Conservation (phyloP, 2,797 vertebrate species). For the Acanthopagrus latus region DNA sequence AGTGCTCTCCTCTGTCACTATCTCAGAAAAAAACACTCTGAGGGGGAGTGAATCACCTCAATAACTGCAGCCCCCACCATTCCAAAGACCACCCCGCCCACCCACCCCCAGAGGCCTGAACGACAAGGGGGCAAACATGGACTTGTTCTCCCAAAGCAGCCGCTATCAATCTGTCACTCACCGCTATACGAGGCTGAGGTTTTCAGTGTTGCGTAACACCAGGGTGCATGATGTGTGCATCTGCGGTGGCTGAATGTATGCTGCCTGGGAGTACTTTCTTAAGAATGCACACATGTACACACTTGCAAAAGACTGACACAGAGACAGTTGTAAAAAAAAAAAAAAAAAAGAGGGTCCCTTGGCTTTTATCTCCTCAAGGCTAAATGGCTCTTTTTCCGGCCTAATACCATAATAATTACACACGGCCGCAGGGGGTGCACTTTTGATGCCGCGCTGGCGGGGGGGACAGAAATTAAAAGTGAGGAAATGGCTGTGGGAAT, state of each 20-base stretch:
- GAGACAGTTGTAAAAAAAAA: conserved; percentile 40
- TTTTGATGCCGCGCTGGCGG: conserved; percentile 71
- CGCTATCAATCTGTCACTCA: conserved; percentile 60
- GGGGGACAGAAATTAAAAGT: conserved; percentile 80
- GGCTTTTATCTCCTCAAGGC: conserved; percentile 79
- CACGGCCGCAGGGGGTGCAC: conserved; percentile 77
- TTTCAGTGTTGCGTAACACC: conserved; percentile 50
- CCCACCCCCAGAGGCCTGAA: conserved; percentile 39
- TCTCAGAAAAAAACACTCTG: conserved; percentile 18
- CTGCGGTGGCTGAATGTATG: neutral
- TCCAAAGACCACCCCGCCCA: conserved; percentile 40
- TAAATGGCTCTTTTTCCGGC: conserved; percentile 79
- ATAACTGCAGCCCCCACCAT: conserved; percentile 62
- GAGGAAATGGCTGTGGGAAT: conserved; percentile 83
- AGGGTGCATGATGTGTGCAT: conserved; percentile 3
- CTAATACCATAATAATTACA: conserved; percentile 89
- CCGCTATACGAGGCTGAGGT: conserved; percentile 31
- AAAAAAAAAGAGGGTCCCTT: conserved; percentile 24
- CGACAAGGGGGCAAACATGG: conserved; percentile 56
- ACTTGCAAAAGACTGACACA: conserved; percentile 21
- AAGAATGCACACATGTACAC: neutral
- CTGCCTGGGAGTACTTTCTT: neutral
- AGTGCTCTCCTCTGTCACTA: conserved; percentile 40
- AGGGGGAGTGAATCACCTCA: conserved; percentile 66
- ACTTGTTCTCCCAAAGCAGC: conserved; percentile 49